These are phyloP conservation scores for Macropis europaea DNA, from an alignment of 2,888 invertebrate genomes.

Conservation along the genomic window DNA sequence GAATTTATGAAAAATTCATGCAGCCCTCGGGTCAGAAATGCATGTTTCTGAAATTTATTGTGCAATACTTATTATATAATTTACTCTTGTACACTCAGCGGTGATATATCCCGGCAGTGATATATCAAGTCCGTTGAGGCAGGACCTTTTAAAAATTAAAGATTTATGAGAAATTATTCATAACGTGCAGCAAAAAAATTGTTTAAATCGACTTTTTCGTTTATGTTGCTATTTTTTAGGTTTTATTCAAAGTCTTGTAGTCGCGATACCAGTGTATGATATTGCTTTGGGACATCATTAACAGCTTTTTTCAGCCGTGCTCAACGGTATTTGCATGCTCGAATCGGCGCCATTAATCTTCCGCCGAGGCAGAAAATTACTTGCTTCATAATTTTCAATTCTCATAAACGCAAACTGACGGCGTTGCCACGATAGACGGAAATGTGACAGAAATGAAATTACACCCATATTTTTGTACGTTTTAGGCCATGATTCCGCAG, in stretches of 20 bases:
- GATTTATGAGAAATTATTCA: not conserved
- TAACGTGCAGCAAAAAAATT: not conserved
- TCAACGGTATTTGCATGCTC: slow-evolving; percentile 24
- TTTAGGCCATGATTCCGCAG: not conserved
- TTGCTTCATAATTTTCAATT: slow-evolving; percentile 34
- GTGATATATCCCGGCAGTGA: too few relatives aligned
- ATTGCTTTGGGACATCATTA: not conserved
- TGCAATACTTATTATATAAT: not conserved
- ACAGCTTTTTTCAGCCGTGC: not conserved
- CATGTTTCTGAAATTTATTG: too few relatives aligned
- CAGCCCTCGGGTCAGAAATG: not conserved
- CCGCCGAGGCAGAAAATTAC: slow-evolving; percentile 15
- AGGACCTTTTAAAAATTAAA: not conserved
- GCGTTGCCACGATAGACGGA: not conserved
- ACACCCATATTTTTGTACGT: not conserved
- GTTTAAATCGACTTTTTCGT: not conserved
- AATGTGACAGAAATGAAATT: slow-evolving; percentile 14
- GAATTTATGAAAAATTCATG: not conserved
- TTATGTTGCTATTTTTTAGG: not conserved
- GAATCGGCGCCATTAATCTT: slow-evolving; percentile 20
- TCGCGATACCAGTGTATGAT: not conserved
- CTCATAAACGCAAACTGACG: not conserved
- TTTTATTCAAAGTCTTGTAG: not conserved
- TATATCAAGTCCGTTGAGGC: not conserved
- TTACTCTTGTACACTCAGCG: too few relatives aligned